Percentiles rank a stretch among this genome's conserved stretches.
phyloP scores from a whole-genome alignment of 1,140 invertebrate species.

The Penaeus indicus region DNA sequence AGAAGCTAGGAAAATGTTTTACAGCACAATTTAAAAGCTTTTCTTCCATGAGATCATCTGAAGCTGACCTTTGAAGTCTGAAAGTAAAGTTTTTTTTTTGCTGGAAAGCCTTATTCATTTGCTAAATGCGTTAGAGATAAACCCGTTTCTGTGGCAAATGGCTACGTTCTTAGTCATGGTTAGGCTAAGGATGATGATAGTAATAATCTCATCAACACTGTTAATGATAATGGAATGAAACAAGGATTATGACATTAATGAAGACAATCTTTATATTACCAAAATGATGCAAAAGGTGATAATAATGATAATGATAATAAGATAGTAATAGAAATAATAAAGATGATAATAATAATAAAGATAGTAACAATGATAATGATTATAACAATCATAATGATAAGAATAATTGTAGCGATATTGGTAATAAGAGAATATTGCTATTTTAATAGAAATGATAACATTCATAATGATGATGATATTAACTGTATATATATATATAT shows the following conservation, averaged over 20 bases:
- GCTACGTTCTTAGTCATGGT: neutral
- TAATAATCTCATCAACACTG: neutral
- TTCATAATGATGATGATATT: too few relatives aligned
- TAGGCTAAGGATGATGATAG: neutral
- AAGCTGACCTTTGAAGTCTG: too few relatives aligned
- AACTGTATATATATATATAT: too few relatives aligned
- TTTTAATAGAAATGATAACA: too few relatives aligned
- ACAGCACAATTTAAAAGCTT: too few relatives aligned
- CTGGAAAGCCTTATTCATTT: neutral
- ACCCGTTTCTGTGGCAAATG: neutral
- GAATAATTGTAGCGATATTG: neutral
- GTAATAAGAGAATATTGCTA: too few relatives aligned
- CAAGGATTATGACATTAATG: neutral
- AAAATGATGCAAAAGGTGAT: neutral
- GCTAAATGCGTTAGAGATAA: neutral
- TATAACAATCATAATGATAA: neutral
- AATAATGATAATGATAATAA: neutral
- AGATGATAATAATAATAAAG: neutral
- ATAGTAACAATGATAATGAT: neutral
- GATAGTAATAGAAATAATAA: neutral
- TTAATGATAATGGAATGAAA: neutral
- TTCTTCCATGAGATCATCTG: too few relatives aligned
- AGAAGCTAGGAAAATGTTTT: too few relatives aligned
- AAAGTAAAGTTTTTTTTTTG: too few relatives aligned
- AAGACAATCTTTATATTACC: neutral